phyloP scores from a whole-genome alignment of 2,113 vertebrate species.

The Psammodynastes pulverulentus region DNA sequence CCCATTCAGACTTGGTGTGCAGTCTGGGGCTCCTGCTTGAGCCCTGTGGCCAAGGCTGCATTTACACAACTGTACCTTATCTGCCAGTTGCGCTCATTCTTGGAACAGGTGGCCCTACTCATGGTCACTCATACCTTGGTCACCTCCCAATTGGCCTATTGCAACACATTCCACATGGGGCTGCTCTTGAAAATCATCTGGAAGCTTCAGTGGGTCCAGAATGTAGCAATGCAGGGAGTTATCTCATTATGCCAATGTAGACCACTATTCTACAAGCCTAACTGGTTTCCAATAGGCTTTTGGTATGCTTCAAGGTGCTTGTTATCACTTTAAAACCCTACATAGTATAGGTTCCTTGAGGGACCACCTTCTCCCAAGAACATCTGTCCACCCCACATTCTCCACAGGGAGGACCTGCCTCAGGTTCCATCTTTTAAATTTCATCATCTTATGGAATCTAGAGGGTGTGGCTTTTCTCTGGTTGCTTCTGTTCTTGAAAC shows the following conservation, averaged over 20 bases:
- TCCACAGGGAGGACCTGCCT: neutral
- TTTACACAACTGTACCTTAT: neutral
- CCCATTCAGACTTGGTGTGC: neutral
- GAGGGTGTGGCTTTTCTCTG: neutral
- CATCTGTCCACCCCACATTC: neutral
- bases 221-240: neutral
- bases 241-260: neutral
- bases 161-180: neutral
- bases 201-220: neutral
- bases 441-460: neutral
- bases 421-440: neutral
- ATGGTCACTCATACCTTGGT: neutral
- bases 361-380: neutral
- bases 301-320: neutral
- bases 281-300: neutral
- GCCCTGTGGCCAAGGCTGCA: neutral
- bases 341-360: neutral
- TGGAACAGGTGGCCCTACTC: neutral
- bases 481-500: neutral
- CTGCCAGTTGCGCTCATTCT: neutral
- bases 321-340: neutral
- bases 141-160: neutral
- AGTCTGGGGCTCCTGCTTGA: neutral
- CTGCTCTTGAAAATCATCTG: neutral
- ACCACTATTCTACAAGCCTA: neutral